Base-by-base conservation (phyloP, 2,113 vertebrate species). In the Girardinichthys multiradiatus region DNA sequence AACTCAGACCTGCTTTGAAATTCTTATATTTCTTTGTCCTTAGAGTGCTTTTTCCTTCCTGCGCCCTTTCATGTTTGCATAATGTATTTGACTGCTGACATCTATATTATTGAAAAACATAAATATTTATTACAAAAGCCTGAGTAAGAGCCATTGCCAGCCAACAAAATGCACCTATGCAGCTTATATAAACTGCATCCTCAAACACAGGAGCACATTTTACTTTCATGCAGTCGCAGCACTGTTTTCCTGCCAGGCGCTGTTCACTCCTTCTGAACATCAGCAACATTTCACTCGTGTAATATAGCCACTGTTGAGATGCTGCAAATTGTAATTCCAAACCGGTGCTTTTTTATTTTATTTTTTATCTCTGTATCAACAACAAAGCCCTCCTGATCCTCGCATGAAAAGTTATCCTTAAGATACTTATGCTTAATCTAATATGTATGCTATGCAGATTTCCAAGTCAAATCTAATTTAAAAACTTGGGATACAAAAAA, bases 401-500 rank as follows among this genome's bases (percentile, higher is more conserved):
- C 24, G 61, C 70, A 78, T 63, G 59, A 48, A 85, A 76, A 74
- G 63, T 59, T 77, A 64, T 75, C 81, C 79, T 64, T n/a, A 76
- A 85, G 71, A 81, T 72, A 88, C 70, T 68, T 78, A 65, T 45
- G 57, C 75, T 67, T 82, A 66, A 88, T 92, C 76, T 80, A 92
- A 91, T 92, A 91, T 91, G 79, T 89, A 91, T 92, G 71, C 64
- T 60, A 90, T 87, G 77, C 81, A 74, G 81, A 87, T 89, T 83
- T 69, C 9, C 30, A 80, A 86, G 79, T 85, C 79, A 57, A 87
- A 86, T 61, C 76, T 79, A 74, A 88, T 94, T 93, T 90, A 77
- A 82, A 80, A 88, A 91, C 83, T 88, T 83, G 48, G 63, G 58
- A 76, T 76, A 79, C 21, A 54, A 70, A 75, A 77, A 85, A 81